Percentiles rank a stretch among this genome's conserved stretches.
Evolutionary conservation across 2,113 vertebrate genomes (phyloP).

Genomic region (Bujurquina vittata): DNA sequence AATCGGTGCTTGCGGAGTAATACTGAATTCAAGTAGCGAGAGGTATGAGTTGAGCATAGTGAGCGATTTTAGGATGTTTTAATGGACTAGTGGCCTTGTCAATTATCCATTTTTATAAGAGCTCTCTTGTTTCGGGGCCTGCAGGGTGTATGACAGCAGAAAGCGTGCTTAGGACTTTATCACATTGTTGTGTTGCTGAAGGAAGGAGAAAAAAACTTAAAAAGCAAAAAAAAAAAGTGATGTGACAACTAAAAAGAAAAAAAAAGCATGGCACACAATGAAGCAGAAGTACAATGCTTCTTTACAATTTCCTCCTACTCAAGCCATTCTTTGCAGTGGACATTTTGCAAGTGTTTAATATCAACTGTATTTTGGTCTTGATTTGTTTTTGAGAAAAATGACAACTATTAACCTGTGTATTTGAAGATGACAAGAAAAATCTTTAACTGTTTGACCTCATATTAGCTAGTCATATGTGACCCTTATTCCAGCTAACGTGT

Average conservation of each 20-base stretch:
- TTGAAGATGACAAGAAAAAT: slow-evolving; percentile 60
- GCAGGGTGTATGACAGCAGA: slow-evolving; percentile 22
- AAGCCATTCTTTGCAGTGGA: slow-evolving; percentile 66
- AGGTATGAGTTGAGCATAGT: slow-evolving; percentile 28
- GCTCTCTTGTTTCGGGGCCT: slow-evolving; percentile 28
- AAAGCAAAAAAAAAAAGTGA: slow-evolving; percentile 18
- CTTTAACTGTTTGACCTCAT: slow-evolving; percentile 58
- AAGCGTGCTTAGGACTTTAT: slow-evolving; percentile 35
- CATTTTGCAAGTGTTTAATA: slow-evolving; percentile 71
- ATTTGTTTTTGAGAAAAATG: slow-evolving; percentile 56
- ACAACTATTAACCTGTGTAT: slow-evolving; percentile 70
- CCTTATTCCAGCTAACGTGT: slow-evolving; percentile 69
- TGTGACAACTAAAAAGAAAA: slow-evolving; percentile 9
- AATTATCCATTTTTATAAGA: slow-evolving; percentile 61
- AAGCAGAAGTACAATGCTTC: slow-evolving; percentile 19
- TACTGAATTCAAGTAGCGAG: slow-evolving; percentile 15
- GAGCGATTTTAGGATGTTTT: slow-evolving; percentile 57
- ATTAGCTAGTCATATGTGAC: slow-evolving; percentile 61
- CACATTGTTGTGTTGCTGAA: slow-evolving; percentile 44
- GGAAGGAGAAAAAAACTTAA: slow-evolving; percentile 40
- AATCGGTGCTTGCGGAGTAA: slow-evolving; percentile 45
- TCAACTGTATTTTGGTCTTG: slow-evolving; percentile 47
- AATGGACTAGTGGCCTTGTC: slow-evolving; percentile 76
- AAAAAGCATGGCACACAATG: slow-evolving; percentile 45
- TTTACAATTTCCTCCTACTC: slow-evolving; percentile 29